Percentiles rank a stretch among this genome's conserved stretches.
Conservation (phyloP, 2,797 vertebrate species). For the Cirrhinus mrigala region DNA sequence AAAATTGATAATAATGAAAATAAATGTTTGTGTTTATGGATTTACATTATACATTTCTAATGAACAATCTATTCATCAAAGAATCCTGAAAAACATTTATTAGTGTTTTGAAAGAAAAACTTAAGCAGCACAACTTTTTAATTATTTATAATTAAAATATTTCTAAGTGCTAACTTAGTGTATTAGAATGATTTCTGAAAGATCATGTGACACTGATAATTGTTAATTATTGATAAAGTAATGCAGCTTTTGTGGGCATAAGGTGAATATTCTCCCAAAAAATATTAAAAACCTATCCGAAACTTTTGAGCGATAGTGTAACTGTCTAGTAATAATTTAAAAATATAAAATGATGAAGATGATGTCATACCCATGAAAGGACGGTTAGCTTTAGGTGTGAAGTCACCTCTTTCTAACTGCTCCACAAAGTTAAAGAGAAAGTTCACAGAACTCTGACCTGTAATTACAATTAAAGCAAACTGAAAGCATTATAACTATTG, state of each 20-base stretch:
- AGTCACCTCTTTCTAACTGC: constrained; percentile 56
- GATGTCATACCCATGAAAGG: constrained; percentile 71
- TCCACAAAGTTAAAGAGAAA: constrained; percentile 72
- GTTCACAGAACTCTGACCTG: constrained; percentile 75
- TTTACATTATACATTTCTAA: background rate
- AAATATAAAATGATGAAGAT: no score
- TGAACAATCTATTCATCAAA: background rate
- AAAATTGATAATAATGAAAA: no score
- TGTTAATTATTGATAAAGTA: background rate
- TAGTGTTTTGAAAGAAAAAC: no score
- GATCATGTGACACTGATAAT: background rate
- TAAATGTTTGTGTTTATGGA: no score
- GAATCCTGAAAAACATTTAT: background rate
- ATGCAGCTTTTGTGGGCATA: background rate
- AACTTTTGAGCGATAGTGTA: no score
- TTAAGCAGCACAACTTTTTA: background rate
- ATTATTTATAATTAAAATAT: background rate
- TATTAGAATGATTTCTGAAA: background rate
- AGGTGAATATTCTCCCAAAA: background rate
- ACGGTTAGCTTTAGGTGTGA: constrained; percentile 58
- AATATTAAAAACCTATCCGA: no score
- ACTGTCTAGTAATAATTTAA: no score
- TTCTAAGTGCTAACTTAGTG: background rate
- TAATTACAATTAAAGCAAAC: background rate
- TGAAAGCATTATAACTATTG: no score